Base-by-base conservation (phyloP, 2,797 vertebrate species). In the Onychomys arenicola region DNA sequence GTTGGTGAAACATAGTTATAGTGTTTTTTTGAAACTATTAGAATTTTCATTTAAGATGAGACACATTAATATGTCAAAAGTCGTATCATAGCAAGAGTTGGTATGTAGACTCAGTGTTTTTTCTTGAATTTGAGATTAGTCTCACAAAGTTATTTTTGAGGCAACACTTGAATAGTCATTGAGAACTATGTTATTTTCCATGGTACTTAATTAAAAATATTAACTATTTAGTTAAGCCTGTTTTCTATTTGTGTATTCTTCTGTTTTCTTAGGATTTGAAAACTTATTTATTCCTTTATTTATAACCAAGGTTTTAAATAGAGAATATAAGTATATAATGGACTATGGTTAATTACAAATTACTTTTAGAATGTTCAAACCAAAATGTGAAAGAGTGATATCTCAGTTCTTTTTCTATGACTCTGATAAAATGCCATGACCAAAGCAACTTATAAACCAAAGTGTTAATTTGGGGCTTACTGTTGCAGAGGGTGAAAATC, bases 61-160 rank as follows among this genome's bases (percentile, higher is more conserved):
- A 92, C 17, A 91, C 85, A 95, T 95, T 97, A 97, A 96, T 89
- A 97, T 96, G 93, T 96, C 82, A 94, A 89, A 93, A 96, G 76
- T 81, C 43, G 95, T 93, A 71, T 94, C 61, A n/a, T 76, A 76
- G 43, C 75, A 97, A 96, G 76, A 91, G 21, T 96, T 97, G 86
- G 46, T 94, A 73, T 91, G 55, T 90, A 96, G 89, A 82, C 71
- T 16, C 63, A 82, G 11, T 69, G 89, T 89, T 91, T 96, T 97
- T 90, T 93, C 67, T 94, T 91, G 23, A 75, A 19, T 89, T 37
- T 90, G 91, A 94, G 83, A 90, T 94, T 97, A 87, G 63, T 90
- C 52, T 93, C 37, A 80, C 85, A 34, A 95, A 75, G 65, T 90
- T 97, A 92, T 94, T 97, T 93, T 83, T 93, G 57, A 87, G 69